phyloP scores from a whole-genome alignment of 1,140 invertebrate genomes.

The Oryzaephilus surinamensis region DNA sequence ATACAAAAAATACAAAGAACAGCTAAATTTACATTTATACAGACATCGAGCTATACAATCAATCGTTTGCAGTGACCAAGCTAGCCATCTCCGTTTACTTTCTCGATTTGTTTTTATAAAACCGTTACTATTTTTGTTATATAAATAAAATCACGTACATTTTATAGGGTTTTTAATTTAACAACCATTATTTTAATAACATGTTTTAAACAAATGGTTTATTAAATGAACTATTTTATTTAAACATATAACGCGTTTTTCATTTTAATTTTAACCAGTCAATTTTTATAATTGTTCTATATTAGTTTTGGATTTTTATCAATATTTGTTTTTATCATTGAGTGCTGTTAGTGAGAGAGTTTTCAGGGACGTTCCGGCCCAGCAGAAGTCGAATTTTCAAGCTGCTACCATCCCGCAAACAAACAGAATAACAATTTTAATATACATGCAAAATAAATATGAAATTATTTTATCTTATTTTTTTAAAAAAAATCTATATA shows the following conservation, averaged over 20 bases:
- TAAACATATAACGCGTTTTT: too few relatives aligned
- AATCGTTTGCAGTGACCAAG: conserved; percentile 20
- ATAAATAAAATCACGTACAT: too few relatives aligned
- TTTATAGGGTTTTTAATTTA: too few relatives aligned
- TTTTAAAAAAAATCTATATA: too few relatives aligned
- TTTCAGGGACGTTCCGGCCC: conserved; percentile 33
- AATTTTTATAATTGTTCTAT: too few relatives aligned
- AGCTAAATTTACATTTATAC: too few relatives aligned
- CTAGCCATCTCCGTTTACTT: conserved; percentile 15
- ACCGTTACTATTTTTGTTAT: too few relatives aligned
- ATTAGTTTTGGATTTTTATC: too few relatives aligned
- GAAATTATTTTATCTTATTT: too few relatives aligned
- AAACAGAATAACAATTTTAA: conserved; percentile 10
- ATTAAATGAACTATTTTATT: too few relatives aligned
- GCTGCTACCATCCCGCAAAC: conserved; percentile 28
- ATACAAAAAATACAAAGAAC: conserved; percentile 12
- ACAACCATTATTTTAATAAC: too few relatives aligned
- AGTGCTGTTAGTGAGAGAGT: conserved; percentile 35
- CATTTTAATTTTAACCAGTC: conserved; percentile 9
- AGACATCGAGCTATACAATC: conserved; percentile 12
- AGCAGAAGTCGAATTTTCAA: conserved; percentile 33
- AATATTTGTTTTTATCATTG: conserved; percentile 11
- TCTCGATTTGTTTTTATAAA: conserved; percentile 4
- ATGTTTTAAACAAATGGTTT: conserved; percentile 5
- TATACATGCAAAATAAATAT: conserved; percentile 6